Evolutionary conservation across 2,113 vertebrate genomes (phyloP), one percentile per base, ranked within the genome.

Genomic region (Seriola rivoliana): DNA sequence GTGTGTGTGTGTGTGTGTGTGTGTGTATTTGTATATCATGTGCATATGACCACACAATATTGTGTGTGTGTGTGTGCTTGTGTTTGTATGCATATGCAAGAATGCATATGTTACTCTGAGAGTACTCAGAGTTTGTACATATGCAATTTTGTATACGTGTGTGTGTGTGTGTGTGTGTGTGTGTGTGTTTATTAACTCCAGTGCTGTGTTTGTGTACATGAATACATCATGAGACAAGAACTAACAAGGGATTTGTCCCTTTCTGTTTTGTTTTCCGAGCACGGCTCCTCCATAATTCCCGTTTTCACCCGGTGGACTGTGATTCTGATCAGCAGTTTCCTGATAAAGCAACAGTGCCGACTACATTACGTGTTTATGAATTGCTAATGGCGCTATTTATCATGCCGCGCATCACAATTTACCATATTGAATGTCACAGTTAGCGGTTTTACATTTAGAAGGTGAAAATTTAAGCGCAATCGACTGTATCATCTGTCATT

Each of bases 381-480:
- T 86, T 81, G 85, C 85, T 89, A 91, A 93, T 89, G 83, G 36
- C 0, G 23, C 78, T 29, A 86, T 90, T 91, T 81, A 85, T 90
- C 90, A 88, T 13, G 25, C 36, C 57, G 36, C 3, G 13, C 16
- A 9, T 71, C 79, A 32, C 46, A 4, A 19, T 80, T 88, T 82
- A 72, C 36, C 91, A 84, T 62, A 88, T 57, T 85, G 83, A 84
- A 82, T 78, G 85, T 84, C 86, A 91, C 74, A 74, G 70, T 82
- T 79, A 32, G 81, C 34, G 50, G 23, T 87, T 88, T 87, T 82
- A 87, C 80, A 89, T 91, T 87, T 80, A 52, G 80, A 80, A 84
- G 78, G 80, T 77, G 84, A 83, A 62, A 70, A 87, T 86, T 65
- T 69, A 59, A 71, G 76, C 14, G 57, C 67, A 32, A 83, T 81